Percentiles rank a stretch among this genome's conserved stretches.
phyloP scores from a whole-genome alignment of 1,140 invertebrate species.

The Drepana arcuata region DNA sequence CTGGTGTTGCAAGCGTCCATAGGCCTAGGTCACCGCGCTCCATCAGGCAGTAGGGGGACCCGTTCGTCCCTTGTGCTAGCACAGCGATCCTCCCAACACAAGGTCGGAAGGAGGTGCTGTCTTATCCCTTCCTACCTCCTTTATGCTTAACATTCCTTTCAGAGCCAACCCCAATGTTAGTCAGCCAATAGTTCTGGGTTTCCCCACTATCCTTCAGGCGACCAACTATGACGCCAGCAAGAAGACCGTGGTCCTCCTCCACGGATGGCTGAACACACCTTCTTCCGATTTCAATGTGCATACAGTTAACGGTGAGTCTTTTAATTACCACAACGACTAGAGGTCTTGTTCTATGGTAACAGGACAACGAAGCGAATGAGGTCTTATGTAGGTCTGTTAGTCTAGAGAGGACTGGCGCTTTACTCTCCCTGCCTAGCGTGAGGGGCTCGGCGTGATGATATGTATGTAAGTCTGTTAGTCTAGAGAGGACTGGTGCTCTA shows the following conservation, averaged over 20 bases:
- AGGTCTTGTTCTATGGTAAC: neutral
- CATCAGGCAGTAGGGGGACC: too few relatives aligned
- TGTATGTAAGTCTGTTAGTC: neutral
- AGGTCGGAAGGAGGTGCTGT: too few relatives aligned
- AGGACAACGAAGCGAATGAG: neutral
- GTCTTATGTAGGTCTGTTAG: neutral
- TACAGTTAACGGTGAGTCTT: conserved; percentile 25
- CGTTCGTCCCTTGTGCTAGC: too few relatives aligned
- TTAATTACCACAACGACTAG: neutral
- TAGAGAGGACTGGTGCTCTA: too few relatives aligned
- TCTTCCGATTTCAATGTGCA: conserved; percentile 22
- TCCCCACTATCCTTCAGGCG: conserved; percentile 9
- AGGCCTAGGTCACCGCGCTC: too few relatives aligned
- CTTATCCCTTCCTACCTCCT: too few relatives aligned
- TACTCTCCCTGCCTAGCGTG: neutral
- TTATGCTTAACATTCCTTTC: too few relatives aligned
- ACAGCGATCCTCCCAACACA: too few relatives aligned
- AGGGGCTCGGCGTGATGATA: neutral
- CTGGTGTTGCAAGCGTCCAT: too few relatives aligned
- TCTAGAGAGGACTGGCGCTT: conserved; percentile 1
- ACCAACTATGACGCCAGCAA: conserved; percentile 23
- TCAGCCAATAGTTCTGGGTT: conserved; percentile 25
- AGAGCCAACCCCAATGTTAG: conserved; percentile 30
- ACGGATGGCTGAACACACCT: conserved; percentile 30
- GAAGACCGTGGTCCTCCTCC: conserved; percentile 31